Conservation (phyloP, 2,888 invertebrate species). For the Drosophila stalkeri region DNA sequence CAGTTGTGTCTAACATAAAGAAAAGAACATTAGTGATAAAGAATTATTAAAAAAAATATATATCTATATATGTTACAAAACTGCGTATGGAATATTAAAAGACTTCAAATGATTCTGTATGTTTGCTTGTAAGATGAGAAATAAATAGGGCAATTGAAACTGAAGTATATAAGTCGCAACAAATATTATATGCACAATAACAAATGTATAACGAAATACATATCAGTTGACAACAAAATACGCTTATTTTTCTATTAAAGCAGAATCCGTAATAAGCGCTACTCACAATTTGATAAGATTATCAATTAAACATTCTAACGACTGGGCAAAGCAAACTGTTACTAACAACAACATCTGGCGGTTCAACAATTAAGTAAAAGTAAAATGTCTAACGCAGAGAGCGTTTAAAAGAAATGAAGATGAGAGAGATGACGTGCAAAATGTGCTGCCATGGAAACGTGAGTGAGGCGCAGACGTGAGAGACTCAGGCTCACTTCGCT, state of each 20-base stretch:
- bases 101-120: background rate
- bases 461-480: constrained; percentile 43
- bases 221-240: constrained; percentile 22
- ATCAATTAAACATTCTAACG: constrained; percentile 26
- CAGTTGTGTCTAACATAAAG: constrained; percentile 8
- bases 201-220: constrained; percentile 8
- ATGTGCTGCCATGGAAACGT: constrained; percentile 15
- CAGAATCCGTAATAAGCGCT: constrained; percentile 14
- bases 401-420: background rate
- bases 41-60: background rate
- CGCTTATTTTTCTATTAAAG: constrained; percentile 19
- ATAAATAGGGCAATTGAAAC: background rate
- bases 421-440: constrained; percentile 31
- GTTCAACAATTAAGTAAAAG: constrained; percentile 26
- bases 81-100: background rate
- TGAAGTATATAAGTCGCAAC: background rate
- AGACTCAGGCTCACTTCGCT: constrained; percentile 24
- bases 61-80: background rate
- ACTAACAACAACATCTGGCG: constrained; percentile 9
- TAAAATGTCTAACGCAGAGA: constrained; percentile 20
- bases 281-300: constrained; percentile 60
- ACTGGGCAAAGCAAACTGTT: constrained; percentile 23
- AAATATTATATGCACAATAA: background rate
- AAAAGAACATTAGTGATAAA: constrained; percentile 14
- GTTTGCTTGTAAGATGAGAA: background rate